These are phyloP conservation scores for Hirtodrosophila duncani DNA, from an alignment of 2,888 invertebrate genomes.

Conservation along the genomic window DNA sequence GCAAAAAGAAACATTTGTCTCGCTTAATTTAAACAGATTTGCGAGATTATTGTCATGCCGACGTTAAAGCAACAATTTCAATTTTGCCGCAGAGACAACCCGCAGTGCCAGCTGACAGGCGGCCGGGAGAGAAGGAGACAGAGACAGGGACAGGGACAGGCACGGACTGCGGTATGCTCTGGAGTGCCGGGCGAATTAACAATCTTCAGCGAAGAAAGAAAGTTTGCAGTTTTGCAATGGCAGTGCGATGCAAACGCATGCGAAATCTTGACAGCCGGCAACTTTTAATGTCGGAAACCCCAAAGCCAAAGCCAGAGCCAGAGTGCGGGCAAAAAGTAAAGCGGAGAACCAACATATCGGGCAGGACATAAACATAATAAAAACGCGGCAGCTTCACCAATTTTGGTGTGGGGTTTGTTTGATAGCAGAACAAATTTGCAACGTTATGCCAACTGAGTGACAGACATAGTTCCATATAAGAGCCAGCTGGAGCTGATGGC, in stretches of 20 bases:
- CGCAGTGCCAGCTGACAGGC: conserved; percentile 43
- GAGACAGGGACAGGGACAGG: no score
- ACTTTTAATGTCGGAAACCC: conserved; percentile 72
- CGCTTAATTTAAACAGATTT: conserved; percentile 75
- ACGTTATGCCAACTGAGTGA: conserved; percentile 42
- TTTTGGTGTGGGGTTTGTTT: conserved; percentile 61
- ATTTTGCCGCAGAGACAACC: conserved; percentile 43
- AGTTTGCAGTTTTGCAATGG: conserved; percentile 34
- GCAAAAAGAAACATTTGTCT: conserved; percentile 71
- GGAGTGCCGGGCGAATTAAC: conserved; percentile 59
- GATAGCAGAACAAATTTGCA: conserved; percentile 69
- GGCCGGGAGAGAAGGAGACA: no score
- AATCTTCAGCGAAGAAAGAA: conserved; percentile 54
- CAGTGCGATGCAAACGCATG: conserved; percentile 63
- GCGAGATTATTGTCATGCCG: conserved; percentile 75
- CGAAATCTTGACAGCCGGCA: conserved; percentile 75
- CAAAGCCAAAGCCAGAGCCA: conserved; percentile 15
- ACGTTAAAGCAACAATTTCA: conserved; percentile 72
- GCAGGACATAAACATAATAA: background rate
- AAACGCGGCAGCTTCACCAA: conserved; percentile 20
- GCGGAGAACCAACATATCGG: conserved; percentile 12
- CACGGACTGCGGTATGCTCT: no score
- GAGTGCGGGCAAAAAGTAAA: conserved; percentile 24
- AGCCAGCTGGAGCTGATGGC: background rate
- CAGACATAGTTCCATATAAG: conserved; percentile 36